Conservation (phyloP, 1,140 invertebrate genomes). For the Temnothorax longispinosus region DNA sequence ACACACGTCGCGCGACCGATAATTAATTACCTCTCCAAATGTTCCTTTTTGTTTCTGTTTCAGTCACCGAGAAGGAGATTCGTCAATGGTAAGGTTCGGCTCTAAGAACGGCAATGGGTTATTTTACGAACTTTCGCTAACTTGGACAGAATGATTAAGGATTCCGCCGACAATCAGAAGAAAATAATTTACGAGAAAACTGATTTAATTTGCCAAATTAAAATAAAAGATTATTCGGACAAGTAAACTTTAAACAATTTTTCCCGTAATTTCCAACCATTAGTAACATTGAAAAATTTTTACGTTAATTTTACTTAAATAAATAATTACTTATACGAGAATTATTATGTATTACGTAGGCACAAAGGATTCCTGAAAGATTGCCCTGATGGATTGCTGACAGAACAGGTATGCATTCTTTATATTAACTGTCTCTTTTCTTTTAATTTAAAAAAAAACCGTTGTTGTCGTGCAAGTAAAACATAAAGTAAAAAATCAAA, state of each 20-base stretch:
- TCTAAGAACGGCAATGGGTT: neutral
- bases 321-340: constrained; percentile 1
- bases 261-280: constrained; percentile 17
- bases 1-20: neutral
- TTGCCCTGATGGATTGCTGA: constrained; percentile 96
- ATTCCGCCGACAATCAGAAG: neutral
- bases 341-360: constrained; percentile 86
- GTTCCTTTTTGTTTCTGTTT: constrained; percentile 85
- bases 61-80: constrained; percentile 95
- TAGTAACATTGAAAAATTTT: neutral
- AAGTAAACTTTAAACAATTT: neutral
- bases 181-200: neutral
- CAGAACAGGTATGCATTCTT: constrained; percentile 91
- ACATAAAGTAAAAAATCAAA: neutral
- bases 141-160: constrained; percentile 41
- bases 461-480: neutral
- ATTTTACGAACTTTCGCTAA: constrained; percentile 2
- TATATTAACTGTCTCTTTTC: constrained; percentile 11
- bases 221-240: neutral
- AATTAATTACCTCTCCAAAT: constrained; percentile 47
- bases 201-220: constrained; percentile 6
- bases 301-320: neutral
- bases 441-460: neutral
- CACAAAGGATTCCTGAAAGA: constrained; percentile 98
- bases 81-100: constrained; percentile 92